These are phyloP conservation scores for Hypanus sabinus DNA, from an alignment of 2,113 vertebrate genomes.

Conservation along the genomic window DNA sequence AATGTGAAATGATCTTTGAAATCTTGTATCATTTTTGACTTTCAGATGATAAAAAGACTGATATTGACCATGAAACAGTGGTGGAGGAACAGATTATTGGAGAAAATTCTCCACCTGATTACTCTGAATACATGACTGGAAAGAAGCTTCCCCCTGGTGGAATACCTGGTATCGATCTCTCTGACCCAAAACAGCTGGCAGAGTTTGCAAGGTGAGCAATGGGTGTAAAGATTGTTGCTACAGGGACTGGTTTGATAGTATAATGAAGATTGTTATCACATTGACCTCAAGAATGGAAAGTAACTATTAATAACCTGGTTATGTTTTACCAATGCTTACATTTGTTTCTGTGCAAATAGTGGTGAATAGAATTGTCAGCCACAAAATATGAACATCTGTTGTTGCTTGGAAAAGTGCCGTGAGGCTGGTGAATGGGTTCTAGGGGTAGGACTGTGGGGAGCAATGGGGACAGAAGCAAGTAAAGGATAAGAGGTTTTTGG, in stretches of 20 bases:
- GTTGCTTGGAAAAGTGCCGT: no score
- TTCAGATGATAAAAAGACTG: conserved; percentile 94
- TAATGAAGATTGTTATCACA: no score
- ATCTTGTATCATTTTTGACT: conserved; percentile 36
- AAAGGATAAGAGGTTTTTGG: no score
- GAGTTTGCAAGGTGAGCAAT: conserved; percentile 87
- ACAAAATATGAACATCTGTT: neutral
- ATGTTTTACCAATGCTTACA: neutral
- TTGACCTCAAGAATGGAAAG: neutral
- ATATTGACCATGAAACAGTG: conserved; percentile 91
- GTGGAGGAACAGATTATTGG: conserved; percentile 90
- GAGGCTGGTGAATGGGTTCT: no score
- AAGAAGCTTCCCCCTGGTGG: conserved; percentile 96
- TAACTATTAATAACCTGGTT: neutral
- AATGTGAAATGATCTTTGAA: neutral
- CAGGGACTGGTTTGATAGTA: neutral
- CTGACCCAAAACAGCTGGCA: conserved; percentile 93
- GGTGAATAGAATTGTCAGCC: neutral
- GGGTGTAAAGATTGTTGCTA: neutral
- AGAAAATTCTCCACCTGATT: conserved; percentile 95
- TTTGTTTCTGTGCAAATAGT: neutral
- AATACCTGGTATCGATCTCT: conserved; percentile 94
- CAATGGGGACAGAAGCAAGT: no score
- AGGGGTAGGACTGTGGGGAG: no score
- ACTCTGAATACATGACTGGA: conserved; percentile 97